These are phyloP conservation scores for Upupa epops DNA, from an alignment of 2,113 vertebrate species.

Conservation along the genomic window DNA sequence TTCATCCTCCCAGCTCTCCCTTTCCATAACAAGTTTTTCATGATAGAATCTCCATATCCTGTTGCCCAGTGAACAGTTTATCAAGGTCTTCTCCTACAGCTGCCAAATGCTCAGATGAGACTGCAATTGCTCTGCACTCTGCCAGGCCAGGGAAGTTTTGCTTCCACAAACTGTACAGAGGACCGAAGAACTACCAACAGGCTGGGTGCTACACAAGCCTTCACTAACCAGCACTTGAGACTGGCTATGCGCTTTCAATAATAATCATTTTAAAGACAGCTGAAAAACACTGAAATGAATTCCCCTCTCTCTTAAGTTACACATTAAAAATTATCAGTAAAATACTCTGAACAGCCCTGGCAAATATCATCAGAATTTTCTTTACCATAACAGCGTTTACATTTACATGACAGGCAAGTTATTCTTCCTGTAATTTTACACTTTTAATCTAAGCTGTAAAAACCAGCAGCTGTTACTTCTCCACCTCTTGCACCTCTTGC, in stretches of 20 bases:
- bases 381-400: background rate
- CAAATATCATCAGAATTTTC: background rate
- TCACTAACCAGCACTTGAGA: background rate
- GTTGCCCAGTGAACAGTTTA: background rate
- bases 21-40: background rate
- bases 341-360: background rate
- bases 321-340: background rate
- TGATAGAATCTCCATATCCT: background rate
- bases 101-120: background rate
- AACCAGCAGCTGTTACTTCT: background rate
- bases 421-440: background rate
- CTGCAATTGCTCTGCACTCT: background rate
- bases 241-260: background rate
- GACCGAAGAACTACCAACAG: background rate
- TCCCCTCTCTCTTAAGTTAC: background rate
- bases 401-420: background rate
- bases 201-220: background rate
- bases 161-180: background rate
- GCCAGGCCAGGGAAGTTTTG: background rate
- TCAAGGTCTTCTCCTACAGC: background rate
- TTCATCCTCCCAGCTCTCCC: background rate
- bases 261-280: background rate
- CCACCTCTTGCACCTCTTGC: accelerated
- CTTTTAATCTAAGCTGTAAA: background rate
- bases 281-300: background rate